These are phyloP conservation scores for Silurus meridionalis DNA, from an alignment of 2,113 vertebrate species.

Conservation along the genomic window DNA sequence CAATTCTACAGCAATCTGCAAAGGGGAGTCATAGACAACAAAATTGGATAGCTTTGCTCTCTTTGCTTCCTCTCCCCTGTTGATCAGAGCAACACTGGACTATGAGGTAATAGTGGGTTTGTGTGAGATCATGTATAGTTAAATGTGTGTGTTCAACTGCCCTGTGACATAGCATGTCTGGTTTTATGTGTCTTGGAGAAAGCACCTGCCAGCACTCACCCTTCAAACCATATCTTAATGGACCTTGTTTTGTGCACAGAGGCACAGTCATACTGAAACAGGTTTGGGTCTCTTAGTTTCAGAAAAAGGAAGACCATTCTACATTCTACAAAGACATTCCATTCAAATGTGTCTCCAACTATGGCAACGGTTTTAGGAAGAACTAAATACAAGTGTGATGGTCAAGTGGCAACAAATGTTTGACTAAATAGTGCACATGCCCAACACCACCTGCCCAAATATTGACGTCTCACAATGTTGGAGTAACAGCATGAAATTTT, in stretches of 20 bases:
- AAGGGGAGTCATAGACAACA: not conserved
- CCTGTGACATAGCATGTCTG: not conserved
- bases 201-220: not conserved
- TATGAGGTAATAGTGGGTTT: not conserved
- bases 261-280: not conserved
- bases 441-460: not conserved
- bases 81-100: not conserved
- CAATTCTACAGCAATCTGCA: not conserved
- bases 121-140: not conserved
- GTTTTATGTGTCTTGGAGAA: not conserved
- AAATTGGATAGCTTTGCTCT: not conserved
- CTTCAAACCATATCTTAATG: not conserved
- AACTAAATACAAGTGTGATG: not conserved
- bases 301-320: not conserved
- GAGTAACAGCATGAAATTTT: not conserved
- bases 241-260: not conserved
- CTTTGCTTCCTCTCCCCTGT: not conserved
- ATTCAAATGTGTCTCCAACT: not conserved
- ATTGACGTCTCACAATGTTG: not conserved
- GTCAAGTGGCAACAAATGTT: not conserved
- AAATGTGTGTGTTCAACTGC: not conserved
- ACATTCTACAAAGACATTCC: not conserved
- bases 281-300: not conserved
- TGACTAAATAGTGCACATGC: not conserved
- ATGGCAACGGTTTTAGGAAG: not conserved